Evolutionary conservation across 1,140 invertebrate species (phyloP).

Genomic region (Drosophila neocordata): DNA sequence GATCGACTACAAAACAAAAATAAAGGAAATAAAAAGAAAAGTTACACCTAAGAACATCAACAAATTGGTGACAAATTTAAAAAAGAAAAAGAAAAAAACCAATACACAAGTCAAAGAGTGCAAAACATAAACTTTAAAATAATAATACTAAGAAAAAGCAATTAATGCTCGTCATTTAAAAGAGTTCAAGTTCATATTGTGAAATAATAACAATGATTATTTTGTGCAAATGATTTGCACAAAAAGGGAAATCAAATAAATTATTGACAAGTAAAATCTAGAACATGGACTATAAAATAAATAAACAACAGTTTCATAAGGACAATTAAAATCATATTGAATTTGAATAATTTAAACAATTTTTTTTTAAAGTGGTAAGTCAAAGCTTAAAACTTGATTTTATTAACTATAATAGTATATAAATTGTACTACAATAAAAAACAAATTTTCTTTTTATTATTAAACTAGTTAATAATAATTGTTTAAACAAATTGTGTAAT

Average conservation of each 20-base stretch:
- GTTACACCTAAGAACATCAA: conserved; percentile 9
- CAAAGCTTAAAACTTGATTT: neutral
- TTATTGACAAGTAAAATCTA: conserved; percentile 11
- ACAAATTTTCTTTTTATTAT: neutral
- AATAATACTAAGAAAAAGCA: neutral
- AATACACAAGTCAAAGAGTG: conserved; percentile 7
- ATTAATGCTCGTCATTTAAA: conserved; percentile 33
- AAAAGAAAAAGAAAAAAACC: too few relatives aligned
- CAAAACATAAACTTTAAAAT: conserved; percentile 10
- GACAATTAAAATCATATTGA: neutral
- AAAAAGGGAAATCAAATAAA: conserved; percentile 24
- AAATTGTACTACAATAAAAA: neutral
- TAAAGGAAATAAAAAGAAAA: conserved; percentile 13
- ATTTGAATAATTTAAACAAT: neutral
- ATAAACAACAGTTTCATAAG: conserved; percentile 13
- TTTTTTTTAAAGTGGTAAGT: conserved; percentile 9
- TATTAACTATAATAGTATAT: neutral
- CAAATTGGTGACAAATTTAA: conserved; percentile 37
- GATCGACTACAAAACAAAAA: conserved; percentile 37
- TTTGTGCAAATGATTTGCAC: conserved; percentile 52
- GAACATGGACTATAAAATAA: conserved; percentile 13
- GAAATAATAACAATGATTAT: conserved; percentile 59
- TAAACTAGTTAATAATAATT: too few relatives aligned
- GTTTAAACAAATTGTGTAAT: neutral
- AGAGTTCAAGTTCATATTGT: conserved; percentile 59